Conservation (phyloP, 1,140 invertebrate genomes). For the Chrysopa pallens region DNA sequence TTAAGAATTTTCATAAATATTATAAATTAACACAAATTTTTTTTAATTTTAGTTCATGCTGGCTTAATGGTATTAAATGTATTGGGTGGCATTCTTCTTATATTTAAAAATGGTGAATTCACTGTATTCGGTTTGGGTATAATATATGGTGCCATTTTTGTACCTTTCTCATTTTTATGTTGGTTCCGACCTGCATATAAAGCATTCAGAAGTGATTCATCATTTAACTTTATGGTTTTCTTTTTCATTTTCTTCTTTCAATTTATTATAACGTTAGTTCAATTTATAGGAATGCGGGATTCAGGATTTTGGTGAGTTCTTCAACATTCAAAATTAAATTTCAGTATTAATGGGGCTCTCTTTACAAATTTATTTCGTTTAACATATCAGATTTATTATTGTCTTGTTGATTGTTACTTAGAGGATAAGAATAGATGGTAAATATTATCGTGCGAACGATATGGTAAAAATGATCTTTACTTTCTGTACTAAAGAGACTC, state of each 20-base stretch:
- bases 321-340: not conserved
- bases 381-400: no score
- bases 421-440: no score
- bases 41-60: constrained; percentile 62
- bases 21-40: not conserved
- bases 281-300: constrained; percentile 66
- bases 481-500: no score
- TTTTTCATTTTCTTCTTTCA: constrained; percentile 99
- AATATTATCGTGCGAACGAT: no score
- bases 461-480: no score
- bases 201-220: constrained; percentile 81
- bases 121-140: constrained; percentile 78
- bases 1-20: no score
- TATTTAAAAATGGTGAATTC: constrained; percentile 41
- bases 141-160: constrained; percentile 80
- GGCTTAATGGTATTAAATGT: constrained; percentile 73
- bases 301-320: constrained; percentile 61
- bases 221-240: constrained; percentile 99
- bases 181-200: constrained; percentile 67
- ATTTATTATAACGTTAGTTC: constrained; percentile 74
- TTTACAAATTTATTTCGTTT: no score
- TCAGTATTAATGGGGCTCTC: no score
- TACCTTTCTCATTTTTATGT: constrained; percentile 92
- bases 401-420: no score
- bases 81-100: constrained; percentile 56